Evolutionary conservation across 2,113 vertebrate species (phyloP).

Genomic region (Podarcis cretensis): DNA sequence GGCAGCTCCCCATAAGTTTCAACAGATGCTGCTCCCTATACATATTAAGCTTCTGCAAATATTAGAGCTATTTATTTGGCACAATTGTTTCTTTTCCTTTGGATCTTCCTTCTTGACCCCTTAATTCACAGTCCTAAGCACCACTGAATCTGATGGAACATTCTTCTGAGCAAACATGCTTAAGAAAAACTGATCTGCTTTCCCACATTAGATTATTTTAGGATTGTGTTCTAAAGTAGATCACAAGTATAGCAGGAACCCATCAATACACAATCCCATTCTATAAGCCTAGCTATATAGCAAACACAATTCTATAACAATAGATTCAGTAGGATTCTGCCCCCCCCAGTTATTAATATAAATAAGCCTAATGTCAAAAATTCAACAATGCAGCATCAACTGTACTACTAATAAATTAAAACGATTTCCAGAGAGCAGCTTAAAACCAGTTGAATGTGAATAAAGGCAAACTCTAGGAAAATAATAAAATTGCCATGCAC

Average conservation of each 20-base stretch:
- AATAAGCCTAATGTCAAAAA: background rate
- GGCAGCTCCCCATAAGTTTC: no score
- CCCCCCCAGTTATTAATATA: background rate
- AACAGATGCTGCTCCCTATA: no score
- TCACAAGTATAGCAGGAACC: background rate
- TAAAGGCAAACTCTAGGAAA: background rate
- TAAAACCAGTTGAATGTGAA: background rate
- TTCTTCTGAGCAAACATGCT: background rate
- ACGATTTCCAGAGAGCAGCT: background rate
- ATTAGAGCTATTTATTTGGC: background rate
- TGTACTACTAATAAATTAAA: background rate
- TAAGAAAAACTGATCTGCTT: background rate
- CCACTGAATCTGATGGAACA: background rate
- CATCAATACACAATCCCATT: background rate
- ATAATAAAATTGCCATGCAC: background rate
- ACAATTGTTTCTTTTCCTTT: no score
- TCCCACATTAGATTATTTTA: background rate
- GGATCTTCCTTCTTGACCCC: conserved; percentile 48
- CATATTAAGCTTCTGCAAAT: background rate
- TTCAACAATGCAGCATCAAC: background rate
- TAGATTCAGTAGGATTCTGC: background rate
- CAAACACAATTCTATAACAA: background rate
- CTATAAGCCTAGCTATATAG: background rate
- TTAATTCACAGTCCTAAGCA: conserved; percentile 18
- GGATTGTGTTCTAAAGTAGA: background rate